These are phyloP conservation scores for Anabas testudineus DNA, from an alignment of 2,797 vertebrate species.

Conservation along the genomic window DNA sequence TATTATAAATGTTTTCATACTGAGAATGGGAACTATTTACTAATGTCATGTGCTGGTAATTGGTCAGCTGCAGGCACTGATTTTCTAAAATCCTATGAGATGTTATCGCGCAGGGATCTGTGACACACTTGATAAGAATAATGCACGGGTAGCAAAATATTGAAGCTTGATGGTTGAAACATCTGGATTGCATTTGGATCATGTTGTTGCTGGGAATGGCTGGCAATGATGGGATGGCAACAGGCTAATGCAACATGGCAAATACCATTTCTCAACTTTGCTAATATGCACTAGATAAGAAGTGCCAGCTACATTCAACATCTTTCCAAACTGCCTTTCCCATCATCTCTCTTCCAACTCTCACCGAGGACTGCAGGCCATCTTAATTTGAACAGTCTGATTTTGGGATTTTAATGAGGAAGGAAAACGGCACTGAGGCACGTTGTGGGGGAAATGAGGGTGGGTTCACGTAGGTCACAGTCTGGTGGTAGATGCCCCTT, in stretches of 20 bases:
- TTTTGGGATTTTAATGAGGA: conserved; percentile 88
- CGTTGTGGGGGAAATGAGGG: conserved; percentile 67
- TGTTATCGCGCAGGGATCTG: conserved; percentile 83
- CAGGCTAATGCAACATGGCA: conserved; percentile 77
- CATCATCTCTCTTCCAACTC: conserved; percentile 49
- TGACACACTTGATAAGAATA: conserved; percentile 82
- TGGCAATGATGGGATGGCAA: conserved; percentile 80
- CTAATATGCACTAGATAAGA: conserved; percentile 80
- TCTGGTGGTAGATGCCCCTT: conserved; percentile 91
- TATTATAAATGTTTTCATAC: neutral
- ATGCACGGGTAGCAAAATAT: conserved; percentile 83
- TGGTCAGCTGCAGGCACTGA: conserved; percentile 72
- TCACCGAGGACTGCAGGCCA: conserved; percentile 27
- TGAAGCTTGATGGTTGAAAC: conserved; percentile 78
- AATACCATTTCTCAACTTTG: conserved; percentile 74
- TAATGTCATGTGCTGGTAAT: neutral
- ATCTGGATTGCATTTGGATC: conserved; percentile 86
- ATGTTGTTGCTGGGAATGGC: conserved; percentile 81
- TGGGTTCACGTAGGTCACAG: conserved; percentile 86
- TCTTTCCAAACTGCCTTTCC: conserved; percentile 60
- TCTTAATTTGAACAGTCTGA: conserved; percentile 57
- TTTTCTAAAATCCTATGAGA: conserved; percentile 63
- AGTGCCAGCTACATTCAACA: conserved; percentile 65
- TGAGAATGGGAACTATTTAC: neutral
- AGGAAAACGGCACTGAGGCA: conserved; percentile 74